Conservation (phyloP, 2,797 vertebrate genomes). For the Hirundo rustica region DNA sequence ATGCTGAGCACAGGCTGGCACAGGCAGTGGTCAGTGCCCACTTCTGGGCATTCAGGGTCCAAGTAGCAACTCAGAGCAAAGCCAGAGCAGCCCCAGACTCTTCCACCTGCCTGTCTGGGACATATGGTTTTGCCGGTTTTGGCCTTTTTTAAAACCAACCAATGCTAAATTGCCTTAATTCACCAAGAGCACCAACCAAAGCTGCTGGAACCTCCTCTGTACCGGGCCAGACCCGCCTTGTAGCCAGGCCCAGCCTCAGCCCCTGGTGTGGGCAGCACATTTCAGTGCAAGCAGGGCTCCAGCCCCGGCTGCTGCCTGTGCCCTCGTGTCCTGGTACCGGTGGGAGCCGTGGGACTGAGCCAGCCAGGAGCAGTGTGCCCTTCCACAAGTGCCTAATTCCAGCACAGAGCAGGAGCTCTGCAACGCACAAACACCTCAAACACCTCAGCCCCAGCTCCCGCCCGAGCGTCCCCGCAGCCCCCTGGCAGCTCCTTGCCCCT, state of each 20-base stretch:
- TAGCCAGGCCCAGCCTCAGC: neutral
- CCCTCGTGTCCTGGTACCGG: accelerated
- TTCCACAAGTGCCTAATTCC: conserved; percentile 58
- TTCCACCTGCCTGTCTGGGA: neutral
- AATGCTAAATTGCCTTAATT: conserved; percentile 54
- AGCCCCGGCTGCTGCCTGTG: neutral
- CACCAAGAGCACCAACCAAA: conserved; percentile 44
- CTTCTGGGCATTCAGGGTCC: neutral
- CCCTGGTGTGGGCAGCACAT: accelerated
- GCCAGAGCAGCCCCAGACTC: neutral
- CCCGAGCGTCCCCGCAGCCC: neutral
- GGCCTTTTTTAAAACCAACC: neutral
- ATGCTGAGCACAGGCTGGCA: neutral
- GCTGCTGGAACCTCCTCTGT: neutral
- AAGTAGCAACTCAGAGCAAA: neutral
- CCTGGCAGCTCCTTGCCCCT: neutral
- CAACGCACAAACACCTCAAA: conserved; percentile 24
- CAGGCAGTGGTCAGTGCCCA: neutral
- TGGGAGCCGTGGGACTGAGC: neutral
- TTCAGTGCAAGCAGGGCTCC: accelerated
- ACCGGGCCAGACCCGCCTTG: neutral
- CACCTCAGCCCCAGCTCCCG: neutral
- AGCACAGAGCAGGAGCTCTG: neutral
- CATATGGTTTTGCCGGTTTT: neutral
- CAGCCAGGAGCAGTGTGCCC: neutral